Evolutionary conservation across 2,888 invertebrate species (phyloP), one percentile per base, ranked within the genome.

Genomic region (Gortyna flavago): DNA sequence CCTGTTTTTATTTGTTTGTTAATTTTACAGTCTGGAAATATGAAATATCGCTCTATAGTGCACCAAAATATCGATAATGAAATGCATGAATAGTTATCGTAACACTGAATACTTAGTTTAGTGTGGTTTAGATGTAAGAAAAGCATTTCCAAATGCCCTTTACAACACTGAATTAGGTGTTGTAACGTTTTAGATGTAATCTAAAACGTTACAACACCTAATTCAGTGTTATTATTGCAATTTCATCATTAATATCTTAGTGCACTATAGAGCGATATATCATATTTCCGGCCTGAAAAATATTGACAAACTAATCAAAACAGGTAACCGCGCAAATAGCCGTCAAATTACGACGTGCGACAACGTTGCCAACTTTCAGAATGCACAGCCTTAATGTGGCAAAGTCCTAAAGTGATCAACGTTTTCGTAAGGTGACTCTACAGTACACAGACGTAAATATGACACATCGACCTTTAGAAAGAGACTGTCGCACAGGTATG

Each of bases 351-450:
- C 16, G 16, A 59, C 8, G 0, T 59, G 29, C 5, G 16, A 44
- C 16, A 16, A 16, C 2, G 59, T 59, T 29, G 16, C 16, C n/a
- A 61, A 9, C 61, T 32, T 32, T 61, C 9, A 61, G 5, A 18
- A 61, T 18, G 29, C 32, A 62, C 5, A 21, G 62, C 32, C 21
- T 32, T 32, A 51, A 54, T 64, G 18, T 59, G 66, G 48, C 62
- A 64, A 72, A 32, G 44, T 80, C 3, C 0, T 5, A 32, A 51
- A 16, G 2, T 38, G 35, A 32, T 44, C 8, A 38, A 72, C 9
- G 81, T 64, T 72, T 80, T 54, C 44, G 62, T 72, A 80, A 80
- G 35, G 11, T 72, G 21, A 72, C 62, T 18, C 9, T 25, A 61
- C 1, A 29, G 51, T 66, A 81, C 59, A 29, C 51, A 5, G 18